A percentile compares a stretch with the other conserved stretches of the same genome.
These are phyloP conservation scores for Gnathonemus echidnorhynchus DNA, from an alignment of 2,113 vertebrate genomes.

Conservation along the genomic window DNA sequence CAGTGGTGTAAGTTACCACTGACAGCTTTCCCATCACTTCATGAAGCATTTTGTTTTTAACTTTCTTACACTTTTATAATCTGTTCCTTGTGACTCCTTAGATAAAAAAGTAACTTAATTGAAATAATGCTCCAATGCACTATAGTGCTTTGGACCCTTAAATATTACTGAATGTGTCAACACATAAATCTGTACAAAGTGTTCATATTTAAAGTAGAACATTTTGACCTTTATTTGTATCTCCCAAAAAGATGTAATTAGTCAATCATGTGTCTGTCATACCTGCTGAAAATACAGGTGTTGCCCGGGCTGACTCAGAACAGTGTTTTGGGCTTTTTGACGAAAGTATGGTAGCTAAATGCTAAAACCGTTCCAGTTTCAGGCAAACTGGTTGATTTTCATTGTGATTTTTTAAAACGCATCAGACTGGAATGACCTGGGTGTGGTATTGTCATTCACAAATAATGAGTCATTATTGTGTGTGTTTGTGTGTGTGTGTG, in stretches of 20 bases:
- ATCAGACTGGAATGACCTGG: background rate
- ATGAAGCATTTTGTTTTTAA: background rate
- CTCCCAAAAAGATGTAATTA: background rate
- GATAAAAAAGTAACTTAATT: background rate
- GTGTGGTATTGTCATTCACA: background rate
- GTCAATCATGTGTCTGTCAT: background rate
- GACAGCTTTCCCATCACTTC: background rate
- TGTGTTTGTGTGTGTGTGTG: background rate
- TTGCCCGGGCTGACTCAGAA: background rate
- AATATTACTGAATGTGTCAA: background rate
- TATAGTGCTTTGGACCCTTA: too few relatives aligned
- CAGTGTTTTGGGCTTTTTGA: background rate
- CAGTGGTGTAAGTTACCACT: background rate
- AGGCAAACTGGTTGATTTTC: background rate
- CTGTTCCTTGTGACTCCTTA: background rate
- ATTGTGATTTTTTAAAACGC: background rate
- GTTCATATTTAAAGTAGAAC: background rate
- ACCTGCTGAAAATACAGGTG: background rate
- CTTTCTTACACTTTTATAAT: background rate
- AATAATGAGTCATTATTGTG: background rate
- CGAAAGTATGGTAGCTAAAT: background rate
- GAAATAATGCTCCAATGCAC: background rate
- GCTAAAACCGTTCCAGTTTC: background rate
- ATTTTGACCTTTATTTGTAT: background rate
- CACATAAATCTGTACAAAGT: background rate